phyloP scores from a whole-genome alignment of 2,888 invertebrate species.

The Cryptophagus acutangulus region DNA sequence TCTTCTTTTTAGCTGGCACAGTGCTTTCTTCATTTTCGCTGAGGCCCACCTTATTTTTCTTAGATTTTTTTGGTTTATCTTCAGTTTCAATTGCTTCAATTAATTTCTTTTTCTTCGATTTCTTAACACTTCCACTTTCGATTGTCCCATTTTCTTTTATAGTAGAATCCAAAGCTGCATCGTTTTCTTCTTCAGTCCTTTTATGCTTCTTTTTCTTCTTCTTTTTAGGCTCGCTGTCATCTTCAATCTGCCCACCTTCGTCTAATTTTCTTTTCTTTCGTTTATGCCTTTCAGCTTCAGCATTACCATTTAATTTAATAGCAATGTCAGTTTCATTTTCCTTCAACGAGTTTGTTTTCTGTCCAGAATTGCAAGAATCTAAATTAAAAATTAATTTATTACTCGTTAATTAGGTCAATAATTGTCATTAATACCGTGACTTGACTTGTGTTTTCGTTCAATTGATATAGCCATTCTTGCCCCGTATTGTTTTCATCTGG shows the following conservation, averaged over 20 bases:
- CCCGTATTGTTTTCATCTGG: no score
- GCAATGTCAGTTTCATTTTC: no score
- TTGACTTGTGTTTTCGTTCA: no score
- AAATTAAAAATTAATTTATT: no score
- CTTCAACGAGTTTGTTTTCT: no score
- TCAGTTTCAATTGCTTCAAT: slow-evolving; percentile 14
- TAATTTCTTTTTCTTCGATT: slow-evolving; percentile 8
- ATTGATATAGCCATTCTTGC: no score
- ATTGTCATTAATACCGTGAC: no score
- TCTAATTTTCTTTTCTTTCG: slow-evolving; percentile 11
- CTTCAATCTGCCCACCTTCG: slow-evolving; percentile 10
- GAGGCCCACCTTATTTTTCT: slow-evolving; percentile 12
- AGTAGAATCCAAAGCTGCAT: slow-evolving; percentile 6
- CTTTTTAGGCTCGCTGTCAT: slow-evolving; percentile 13
- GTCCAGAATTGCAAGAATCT: no score
- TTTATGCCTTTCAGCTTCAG: not conserved
- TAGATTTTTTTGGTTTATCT: slow-evolving; percentile 20
- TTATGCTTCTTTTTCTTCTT: slow-evolving; percentile 12
- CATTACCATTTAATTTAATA: no score
- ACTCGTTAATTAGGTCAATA: no score
- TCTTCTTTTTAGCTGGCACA: not conserved
- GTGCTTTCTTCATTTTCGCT: not conserved
- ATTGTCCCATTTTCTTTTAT: slow-evolving; percentile 16
- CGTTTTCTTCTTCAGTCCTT: slow-evolving; percentile 8
- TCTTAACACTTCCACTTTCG: slow-evolving; percentile 13